A percentile compares a stretch with the other conserved stretches of the same genome.
These are phyloP conservation scores for Oedothorax gibbosus DNA, from an alignment of 1,140 invertebrate species.

Conservation along the genomic window DNA sequence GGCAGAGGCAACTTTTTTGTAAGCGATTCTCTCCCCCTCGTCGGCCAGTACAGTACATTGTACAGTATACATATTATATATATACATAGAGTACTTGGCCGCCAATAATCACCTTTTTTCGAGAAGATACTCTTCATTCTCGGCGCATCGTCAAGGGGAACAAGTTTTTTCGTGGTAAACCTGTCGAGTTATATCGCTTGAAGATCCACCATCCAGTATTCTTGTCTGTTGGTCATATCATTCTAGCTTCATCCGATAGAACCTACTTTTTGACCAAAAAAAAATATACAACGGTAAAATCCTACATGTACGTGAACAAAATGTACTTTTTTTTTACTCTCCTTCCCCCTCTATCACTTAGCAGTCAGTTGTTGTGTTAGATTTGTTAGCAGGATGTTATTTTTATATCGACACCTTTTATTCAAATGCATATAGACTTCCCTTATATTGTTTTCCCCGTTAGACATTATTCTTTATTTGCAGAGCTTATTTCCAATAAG, in stretches of 20 bases:
- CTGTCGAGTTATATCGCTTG: constrained; percentile 34
- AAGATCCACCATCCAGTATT: constrained; percentile 52
- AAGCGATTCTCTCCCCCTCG: neutral
- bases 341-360: constrained; percentile 34
- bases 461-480: neutral
- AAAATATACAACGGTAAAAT: neutral
- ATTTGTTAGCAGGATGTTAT: neutral
- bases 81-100: constrained; percentile 21
- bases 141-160: constrained; percentile 40
- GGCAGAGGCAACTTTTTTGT: constrained; percentile 15
- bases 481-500: too few relatives aligned
- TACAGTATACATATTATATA: constrained; percentile 23
- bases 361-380: constrained; percentile 20
- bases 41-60: neutral
- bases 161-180: constrained; percentile 53
- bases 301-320: constrained; percentile 1
- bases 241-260: neutral
- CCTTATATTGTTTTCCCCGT: neutral
- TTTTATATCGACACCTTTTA: neutral
- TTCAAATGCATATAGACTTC: too few relatives aligned
- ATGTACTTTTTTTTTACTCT: constrained; percentile 32
- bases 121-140: constrained; percentile 14
- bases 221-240: constrained; percentile 57
- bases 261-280: constrained; percentile 31
- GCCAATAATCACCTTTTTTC: constrained; percentile 8